Evolutionary conservation across 2,888 invertebrate species (phyloP).

Genomic region (Sympetrum striolatum): DNA sequence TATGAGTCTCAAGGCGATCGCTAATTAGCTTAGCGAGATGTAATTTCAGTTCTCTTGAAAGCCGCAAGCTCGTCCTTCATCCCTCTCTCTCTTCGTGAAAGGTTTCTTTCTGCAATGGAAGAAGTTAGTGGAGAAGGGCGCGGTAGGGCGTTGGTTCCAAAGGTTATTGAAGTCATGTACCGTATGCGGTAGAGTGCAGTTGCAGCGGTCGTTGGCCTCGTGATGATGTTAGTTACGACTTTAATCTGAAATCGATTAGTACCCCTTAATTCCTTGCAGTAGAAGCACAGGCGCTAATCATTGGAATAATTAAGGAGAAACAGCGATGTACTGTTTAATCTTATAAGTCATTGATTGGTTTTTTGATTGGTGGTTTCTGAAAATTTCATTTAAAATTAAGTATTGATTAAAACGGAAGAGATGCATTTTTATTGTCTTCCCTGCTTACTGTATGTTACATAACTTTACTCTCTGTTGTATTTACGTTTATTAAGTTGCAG

Average conservation of each 20-base stretch:
- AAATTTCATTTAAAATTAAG: too few relatives aligned
- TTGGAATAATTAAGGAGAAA: neutral
- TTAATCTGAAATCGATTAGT: neutral
- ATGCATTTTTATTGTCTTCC: too few relatives aligned
- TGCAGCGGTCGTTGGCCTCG: neutral
- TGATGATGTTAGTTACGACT: neutral
- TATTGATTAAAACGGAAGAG: too few relatives aligned
- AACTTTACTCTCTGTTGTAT: too few relatives aligned
- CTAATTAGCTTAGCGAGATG: neutral
- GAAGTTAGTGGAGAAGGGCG: neutral
- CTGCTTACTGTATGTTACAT: too few relatives aligned
- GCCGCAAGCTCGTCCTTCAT: neutral
- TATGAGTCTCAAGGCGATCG: neutral
- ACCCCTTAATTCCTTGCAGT: neutral
- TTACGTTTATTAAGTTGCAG: too few relatives aligned
- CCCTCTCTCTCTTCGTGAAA: neutral
- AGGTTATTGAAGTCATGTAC: neutral
- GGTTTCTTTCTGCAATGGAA: neutral
- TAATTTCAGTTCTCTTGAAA: neutral
- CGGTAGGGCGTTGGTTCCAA: neutral
- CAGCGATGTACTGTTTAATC: too few relatives aligned
- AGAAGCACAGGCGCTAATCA: neutral
- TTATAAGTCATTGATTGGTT: too few relatives aligned
- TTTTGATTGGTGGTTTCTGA: too few relatives aligned
- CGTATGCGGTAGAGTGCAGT: neutral